Evolutionary conservation across 1,140 invertebrate species (phyloP), one percentile per base, ranked within the genome.

Genomic region (Eciton burchellii): DNA sequence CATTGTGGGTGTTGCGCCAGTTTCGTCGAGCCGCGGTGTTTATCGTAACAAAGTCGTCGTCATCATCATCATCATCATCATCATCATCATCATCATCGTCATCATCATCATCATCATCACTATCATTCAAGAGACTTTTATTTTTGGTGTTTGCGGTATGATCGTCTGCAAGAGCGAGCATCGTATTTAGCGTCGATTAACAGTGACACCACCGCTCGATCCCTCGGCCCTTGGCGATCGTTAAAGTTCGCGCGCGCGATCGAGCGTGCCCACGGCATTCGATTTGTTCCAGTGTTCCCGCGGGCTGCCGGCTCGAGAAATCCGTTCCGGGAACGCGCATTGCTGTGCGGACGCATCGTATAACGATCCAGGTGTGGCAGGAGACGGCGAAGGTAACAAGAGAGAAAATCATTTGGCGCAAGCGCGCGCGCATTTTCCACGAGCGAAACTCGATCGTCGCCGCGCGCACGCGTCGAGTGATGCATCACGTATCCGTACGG

Each of bases 371-470:
- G 52, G 29, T 45, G 54, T 68, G 56, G 8, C 16, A 14, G 54
- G 3, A n/a, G 43, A 21, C 29, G 59, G 26, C n/a, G 35, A 35
- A 68, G 62, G 29, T 54, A 79, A 56, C 1, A 16, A 52, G 35
- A 47, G 26, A 56, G 45, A 74, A 62, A 47, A 76, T n/a, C 35
- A 66, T 77, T 76, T 16, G 45, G 43, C 72, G 71, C 26, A 14
- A 12, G 52, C 52, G 35, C 74, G 62, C 76, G 62, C 74, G 62
- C 76, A 47, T 82, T 82, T 82, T 82, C 81, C 59, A 65, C 70
- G 59, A 56, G 71, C 47, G 79, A 66, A 65, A 65, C 52, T 26
- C 21, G 59, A 72, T 54, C 82, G 63, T 11, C n/a, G n/a, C n/a
- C 41, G 41, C 41, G 14, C 24, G 43, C 43, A 29, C 63, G 45